Evolutionary conservation across 2,113 vertebrate genomes (phyloP).

Genomic region (Mesocricetus auratus): DNA sequence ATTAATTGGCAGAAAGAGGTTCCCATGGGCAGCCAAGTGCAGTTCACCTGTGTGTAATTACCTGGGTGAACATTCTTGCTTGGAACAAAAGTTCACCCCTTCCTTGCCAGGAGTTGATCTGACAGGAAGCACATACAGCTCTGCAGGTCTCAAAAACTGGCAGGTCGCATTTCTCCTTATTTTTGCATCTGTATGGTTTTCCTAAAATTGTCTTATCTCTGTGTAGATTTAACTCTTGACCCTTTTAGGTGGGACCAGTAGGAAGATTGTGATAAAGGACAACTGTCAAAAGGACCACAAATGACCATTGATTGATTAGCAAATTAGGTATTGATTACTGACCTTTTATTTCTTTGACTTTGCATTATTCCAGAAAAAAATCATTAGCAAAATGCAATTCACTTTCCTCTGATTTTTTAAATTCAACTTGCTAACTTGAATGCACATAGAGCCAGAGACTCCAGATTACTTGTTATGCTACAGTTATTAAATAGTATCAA

Average conservation of each 20-base stretch:
- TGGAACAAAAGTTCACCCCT: conserved; percentile 40
- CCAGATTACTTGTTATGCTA: neutral
- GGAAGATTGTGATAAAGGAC: neutral
- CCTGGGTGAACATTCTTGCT: conserved; percentile 59
- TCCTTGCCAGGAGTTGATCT: neutral
- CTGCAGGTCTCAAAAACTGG: neutral
- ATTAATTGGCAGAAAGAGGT: conserved; percentile 67
- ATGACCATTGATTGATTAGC: conserved; percentile 39
- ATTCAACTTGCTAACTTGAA: conserved; percentile 15
- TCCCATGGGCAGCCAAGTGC: conserved; percentile 57
- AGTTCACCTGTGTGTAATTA: conserved; percentile 51
- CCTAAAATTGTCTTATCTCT: neutral
- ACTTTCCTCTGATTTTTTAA: neutral
- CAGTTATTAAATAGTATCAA: conserved; percentile 27
- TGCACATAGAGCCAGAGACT: neutral
- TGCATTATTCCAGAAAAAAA: conserved; percentile 37
- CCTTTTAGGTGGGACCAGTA: neutral
- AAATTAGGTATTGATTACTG: conserved; percentile 1
- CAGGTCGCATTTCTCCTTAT: neutral
- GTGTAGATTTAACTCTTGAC: conserved; percentile 12
- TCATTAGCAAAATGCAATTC: conserved; percentile 55
- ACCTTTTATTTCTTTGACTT: conserved; percentile 54
- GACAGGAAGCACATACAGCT: conserved; percentile 40
- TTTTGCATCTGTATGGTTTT: neutral
- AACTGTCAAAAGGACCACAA: neutral